These are phyloP conservation scores for Blastobasis adustella DNA, from an alignment of 2,888 invertebrate species.

Conservation along the genomic window DNA sequence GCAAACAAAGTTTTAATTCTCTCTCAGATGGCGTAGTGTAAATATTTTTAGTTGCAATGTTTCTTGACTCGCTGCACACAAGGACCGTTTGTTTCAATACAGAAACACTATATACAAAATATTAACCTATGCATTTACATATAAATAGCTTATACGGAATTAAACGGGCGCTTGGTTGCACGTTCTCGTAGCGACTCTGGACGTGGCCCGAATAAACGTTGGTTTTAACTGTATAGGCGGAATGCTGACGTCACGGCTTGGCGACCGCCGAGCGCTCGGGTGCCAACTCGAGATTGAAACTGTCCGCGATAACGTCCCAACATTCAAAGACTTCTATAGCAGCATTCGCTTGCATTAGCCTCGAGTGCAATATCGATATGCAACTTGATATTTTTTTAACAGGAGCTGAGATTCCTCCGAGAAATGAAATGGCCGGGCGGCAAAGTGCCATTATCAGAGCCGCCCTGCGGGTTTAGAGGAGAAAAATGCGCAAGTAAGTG, in stretches of 20 bases:
- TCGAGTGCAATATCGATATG: not conserved
- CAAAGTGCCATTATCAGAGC: slow-evolving; percentile 87
- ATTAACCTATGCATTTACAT: slow-evolving; percentile 15
- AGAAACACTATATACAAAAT: slow-evolving; percentile 7
- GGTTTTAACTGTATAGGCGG: slow-evolving; percentile 33
- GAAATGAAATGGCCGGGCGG: slow-evolving; percentile 86
- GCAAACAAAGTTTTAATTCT: too few relatives aligned
- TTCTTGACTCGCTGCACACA: too few relatives aligned
- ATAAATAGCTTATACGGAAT: slow-evolving; percentile 21
- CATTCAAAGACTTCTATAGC: not conserved
- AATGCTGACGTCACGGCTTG: slow-evolving; percentile 47
- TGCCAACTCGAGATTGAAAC: slow-evolving; percentile 41
- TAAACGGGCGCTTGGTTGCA: slow-evolving; percentile 31
- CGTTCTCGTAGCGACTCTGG: slow-evolving; percentile 34
- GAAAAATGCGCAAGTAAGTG: slow-evolving; percentile 93
- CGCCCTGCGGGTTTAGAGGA: slow-evolving; percentile 91
- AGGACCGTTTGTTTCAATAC: not conserved
- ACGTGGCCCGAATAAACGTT: slow-evolving; percentile 41
- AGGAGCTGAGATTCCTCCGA: slow-evolving; percentile 85
- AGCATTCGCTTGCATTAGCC: not conserved
- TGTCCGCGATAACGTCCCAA: slow-evolving; percentile 10
- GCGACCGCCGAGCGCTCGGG: slow-evolving; percentile 39
- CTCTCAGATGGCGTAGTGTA: too few relatives aligned
- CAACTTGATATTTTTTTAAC: slow-evolving; percentile 13
- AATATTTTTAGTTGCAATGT: too few relatives aligned